A percentile compares a stretch with the other conserved stretches of the same genome.
Conservation (phyloP, 2,888 invertebrate genomes). For the Oasisia sp. region DNA sequence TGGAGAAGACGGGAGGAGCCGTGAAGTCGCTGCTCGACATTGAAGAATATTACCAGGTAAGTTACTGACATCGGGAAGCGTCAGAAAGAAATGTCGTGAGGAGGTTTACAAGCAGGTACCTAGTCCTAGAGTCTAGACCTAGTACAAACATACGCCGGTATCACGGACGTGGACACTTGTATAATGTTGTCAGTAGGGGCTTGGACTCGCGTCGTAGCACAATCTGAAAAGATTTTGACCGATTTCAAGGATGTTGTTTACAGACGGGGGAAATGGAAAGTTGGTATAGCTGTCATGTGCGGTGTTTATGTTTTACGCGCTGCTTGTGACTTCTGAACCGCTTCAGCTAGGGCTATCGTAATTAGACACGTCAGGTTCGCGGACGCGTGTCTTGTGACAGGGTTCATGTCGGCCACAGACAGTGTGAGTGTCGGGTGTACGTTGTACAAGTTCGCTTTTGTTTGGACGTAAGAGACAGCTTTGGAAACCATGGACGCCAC, state of each 20-base stretch:
- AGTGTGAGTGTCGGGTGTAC: background rate
- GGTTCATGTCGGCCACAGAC: background rate
- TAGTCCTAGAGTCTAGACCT: too few relatives aligned
- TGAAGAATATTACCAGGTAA: slow-evolving; percentile 42
- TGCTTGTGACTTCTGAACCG: too few relatives aligned
- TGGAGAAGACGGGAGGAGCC: background rate
- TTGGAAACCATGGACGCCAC: background rate
- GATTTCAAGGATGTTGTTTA: too few relatives aligned
- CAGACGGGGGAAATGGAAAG: too few relatives aligned
- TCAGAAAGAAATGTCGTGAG: background rate
- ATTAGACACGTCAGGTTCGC: slow-evolving; percentile 5
- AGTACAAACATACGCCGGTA: too few relatives aligned
- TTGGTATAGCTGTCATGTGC: too few relatives aligned
- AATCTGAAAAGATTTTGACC: too few relatives aligned
- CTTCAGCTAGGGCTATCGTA: background rate
- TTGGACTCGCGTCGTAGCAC: too few relatives aligned
- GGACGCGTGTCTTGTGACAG: background rate
- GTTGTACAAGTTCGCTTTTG: background rate
- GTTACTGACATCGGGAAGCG: background rate
- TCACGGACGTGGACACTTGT: too few relatives aligned
- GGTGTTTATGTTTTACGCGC: too few relatives aligned
- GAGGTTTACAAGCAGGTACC: too few relatives aligned
- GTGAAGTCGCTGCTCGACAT: slow-evolving; percentile 29
- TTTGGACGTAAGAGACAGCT: background rate
- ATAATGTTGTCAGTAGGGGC: too few relatives aligned